These are phyloP conservation scores for Platyscapa corneri DNA, from an alignment of 1,140 invertebrate genomes.

Conservation along the genomic window DNA sequence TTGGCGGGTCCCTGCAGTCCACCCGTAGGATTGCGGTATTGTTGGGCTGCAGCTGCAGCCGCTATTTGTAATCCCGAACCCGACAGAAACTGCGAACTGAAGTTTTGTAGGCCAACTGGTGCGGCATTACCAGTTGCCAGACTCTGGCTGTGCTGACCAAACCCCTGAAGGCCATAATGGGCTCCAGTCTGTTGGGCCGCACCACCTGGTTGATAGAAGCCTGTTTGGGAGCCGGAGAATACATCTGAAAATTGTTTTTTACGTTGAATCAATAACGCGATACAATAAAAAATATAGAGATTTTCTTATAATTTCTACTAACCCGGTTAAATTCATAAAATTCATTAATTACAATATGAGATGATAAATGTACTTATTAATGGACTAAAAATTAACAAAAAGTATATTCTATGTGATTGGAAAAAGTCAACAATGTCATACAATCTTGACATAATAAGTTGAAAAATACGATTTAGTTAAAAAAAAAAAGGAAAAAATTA, in stretches of 20 bases:
- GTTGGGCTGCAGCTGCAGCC: constrained; percentile 73
- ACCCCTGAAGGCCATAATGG: constrained; percentile 74
- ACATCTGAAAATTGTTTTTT: constrained; percentile 60
- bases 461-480: too few species aligned
- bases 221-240: constrained; percentile 73
- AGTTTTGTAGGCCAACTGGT: constrained; percentile 77
- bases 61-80: constrained; percentile 74
- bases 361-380: too few species aligned
- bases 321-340: too few species aligned
- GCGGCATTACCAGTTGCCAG: constrained; percentile 72
- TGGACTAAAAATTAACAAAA: too few species aligned
- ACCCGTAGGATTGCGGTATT: constrained; percentile 74
- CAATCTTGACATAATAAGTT: too few species aligned
- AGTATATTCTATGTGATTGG: too few species aligned
- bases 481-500: too few species aligned
- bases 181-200: constrained; percentile 74
- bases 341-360: too few species aligned
- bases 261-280: not conserved
- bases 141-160: constrained; percentile 72
- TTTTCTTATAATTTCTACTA: too few species aligned
- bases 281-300: too few species aligned
- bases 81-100: constrained; percentile 77
- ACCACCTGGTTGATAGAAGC: constrained; percentile 74
- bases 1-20: constrained; percentile 73
- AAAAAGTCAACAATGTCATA: too few species aligned